Evolutionary conservation across 1,140 invertebrate genomes (phyloP), one percentile per base, ranked within the genome.

Genomic region (Pemphigus obesinymphae): DNA sequence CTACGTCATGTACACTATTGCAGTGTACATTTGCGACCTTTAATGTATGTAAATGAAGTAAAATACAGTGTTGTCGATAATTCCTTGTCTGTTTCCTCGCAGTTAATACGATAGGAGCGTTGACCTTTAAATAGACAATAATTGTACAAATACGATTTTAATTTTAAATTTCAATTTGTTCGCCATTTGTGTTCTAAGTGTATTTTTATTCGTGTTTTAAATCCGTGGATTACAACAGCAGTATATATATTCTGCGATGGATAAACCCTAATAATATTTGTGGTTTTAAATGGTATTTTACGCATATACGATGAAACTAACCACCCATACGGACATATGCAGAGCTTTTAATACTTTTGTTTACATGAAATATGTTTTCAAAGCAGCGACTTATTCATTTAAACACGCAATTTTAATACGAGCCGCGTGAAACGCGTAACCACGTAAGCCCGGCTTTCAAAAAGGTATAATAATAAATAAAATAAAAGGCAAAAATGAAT

Each of bases 381-480:
- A 53, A 7, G 50, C 20, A 53, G 50, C 20, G 23, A 53, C 20
- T 53, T 53, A 53, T 53, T 53, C 50, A n/a, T 53, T n/a, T n/a
- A 6, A 53, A 53, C 50, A 53, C 50, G 29, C 37, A 45, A 45
- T 70, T 45, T 70, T 45, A 70, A 70, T 40, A 45, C 15, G 8
- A 20, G 68, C 13, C 11, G 68, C 5, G 23, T 15, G n/a, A n/a
- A 45, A 70, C 23, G 17, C 13, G n/a, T 70, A 70, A 70, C n/a
- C 37, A n/a, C 37, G 40, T 70, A 70, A 70, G 37, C 37, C n/a
- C 37, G 40, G 23, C 40, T 70, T 70, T 45, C n/a, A n/a, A n/a
- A 8, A n/a, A 43, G 40, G 68, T 45, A 45, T 45, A 45, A 45
- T 70, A 70, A 70, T 70, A 70, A 70, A 70, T 70, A 70, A 70